Conservation (phyloP, 2,888 invertebrate species). For the Atherix ibis region DNA sequence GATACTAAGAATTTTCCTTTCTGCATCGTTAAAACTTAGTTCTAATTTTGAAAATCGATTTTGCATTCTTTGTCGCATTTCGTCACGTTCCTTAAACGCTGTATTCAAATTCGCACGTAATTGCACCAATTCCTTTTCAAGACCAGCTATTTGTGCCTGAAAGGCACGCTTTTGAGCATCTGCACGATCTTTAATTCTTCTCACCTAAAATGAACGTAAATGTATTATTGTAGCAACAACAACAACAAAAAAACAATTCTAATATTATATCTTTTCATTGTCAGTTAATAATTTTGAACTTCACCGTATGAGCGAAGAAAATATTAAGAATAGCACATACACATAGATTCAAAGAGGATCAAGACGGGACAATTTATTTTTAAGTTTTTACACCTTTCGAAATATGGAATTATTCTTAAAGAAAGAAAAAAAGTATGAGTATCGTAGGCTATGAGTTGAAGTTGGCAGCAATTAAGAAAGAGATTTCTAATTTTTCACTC, state of each 20-base stretch:
- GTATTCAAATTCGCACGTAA: constrained; percentile 7
- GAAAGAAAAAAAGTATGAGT: too few species aligned
- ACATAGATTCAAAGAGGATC: too few species aligned
- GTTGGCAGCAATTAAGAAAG: too few species aligned
- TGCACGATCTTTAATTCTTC: constrained; percentile 8
- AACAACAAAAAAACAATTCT: not conserved
- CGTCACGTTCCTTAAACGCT: constrained; percentile 10
- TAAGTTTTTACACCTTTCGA: too few species aligned
- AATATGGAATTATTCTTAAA: too few species aligned
- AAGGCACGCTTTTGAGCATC: constrained; percentile 10
- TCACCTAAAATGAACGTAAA: not conserved
- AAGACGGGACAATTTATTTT: too few species aligned
- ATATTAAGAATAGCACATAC: too few species aligned
- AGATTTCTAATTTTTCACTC: too few species aligned
- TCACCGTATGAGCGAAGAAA: too few species aligned
- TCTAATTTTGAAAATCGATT: constrained; percentile 9
- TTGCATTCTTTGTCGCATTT: constrained; percentile 11
- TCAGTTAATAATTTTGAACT: too few species aligned
- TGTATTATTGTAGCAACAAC: not conserved
- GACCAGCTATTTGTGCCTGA: constrained; percentile 10
- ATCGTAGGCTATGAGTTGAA: too few species aligned
- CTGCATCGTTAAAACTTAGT: constrained; percentile 10
- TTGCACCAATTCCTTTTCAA: constrained; percentile 11
- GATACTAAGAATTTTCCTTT: constrained; percentile 10
- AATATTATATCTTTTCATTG: too few species aligned